Conservation (phyloP, 2,797 vertebrate genomes). For the Gadopsis bispinosus region DNA sequence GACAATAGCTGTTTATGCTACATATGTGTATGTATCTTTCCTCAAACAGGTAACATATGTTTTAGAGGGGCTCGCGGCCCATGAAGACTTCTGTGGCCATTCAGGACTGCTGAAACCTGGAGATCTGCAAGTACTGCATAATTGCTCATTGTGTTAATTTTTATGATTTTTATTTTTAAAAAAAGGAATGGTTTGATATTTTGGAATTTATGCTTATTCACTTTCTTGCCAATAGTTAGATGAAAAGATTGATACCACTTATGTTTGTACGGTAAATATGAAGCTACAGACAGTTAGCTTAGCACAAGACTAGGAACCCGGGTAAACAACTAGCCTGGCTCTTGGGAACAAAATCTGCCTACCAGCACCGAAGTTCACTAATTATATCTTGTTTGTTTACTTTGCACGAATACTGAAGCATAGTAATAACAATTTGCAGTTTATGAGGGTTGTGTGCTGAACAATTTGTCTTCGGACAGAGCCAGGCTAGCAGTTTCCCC, state of each 20-base stretch:
- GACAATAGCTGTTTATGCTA: not conserved
- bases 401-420: not conserved
- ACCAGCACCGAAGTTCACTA: not conserved
- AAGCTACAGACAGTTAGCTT: not conserved
- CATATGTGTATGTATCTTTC: slow-evolving; percentile 21
- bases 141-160: not conserved
- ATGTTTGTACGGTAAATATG: not conserved
- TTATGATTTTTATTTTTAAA: not conserved
- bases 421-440: not conserved
- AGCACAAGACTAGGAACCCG: not conserved
- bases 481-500: not conserved
- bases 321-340: not conserved
- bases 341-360: not conserved
- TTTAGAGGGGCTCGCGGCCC: slow-evolving; percentile 80
- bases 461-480: not conserved
- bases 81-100: slow-evolving; percentile 88
- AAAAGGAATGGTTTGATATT: not conserved
- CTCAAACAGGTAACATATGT: slow-evolving; percentile 84
- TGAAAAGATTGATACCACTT: not conserved
- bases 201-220: not conserved
- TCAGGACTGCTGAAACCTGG: slow-evolving; percentile 80
- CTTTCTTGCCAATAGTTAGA: not conserved
- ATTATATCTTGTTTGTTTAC: not conserved
- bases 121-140: slow-evolving; percentile 84
- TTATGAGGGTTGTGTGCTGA: not conserved